A percentile compares a stretch with the other conserved stretches of the same genome.
Evolutionary conservation across 2,797 vertebrate species (phyloP).

Genomic region (Eulemur rubriventer): DNA sequence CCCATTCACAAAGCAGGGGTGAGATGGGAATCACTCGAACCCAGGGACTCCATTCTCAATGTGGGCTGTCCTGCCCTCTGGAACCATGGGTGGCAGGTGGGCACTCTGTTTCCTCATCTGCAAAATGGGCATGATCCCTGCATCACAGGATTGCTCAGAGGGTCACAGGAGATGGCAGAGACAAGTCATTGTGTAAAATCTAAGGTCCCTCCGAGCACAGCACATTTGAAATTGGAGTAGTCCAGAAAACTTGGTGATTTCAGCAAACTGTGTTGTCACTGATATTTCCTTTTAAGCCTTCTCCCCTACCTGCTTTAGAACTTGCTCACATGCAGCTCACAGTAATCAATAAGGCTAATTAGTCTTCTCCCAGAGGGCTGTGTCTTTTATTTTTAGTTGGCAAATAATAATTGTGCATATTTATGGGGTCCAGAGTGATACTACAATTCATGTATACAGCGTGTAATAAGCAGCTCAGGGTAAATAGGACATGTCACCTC

Average conservation of each 20-base stretch:
- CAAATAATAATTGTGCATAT: not conserved
- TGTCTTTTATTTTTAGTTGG: not conserved
- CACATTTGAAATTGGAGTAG: not conserved
- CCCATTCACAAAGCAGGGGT: not conserved
- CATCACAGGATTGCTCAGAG: not conserved
- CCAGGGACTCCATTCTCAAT: not conserved
- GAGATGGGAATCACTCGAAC: not conserved
- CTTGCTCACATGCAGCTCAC: not conserved
- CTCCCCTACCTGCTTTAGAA: not conserved
- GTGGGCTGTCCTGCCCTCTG: not conserved
- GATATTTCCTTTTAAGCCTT: not conserved
- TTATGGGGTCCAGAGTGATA: not conserved
- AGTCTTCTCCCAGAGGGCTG: not conserved
- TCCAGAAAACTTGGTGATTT: not conserved
- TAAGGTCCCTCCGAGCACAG: not conserved
- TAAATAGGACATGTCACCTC: not conserved
- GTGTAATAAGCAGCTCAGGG: not conserved
- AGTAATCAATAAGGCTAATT: not conserved
- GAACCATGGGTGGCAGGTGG: accelerated
- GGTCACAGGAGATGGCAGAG: not conserved
- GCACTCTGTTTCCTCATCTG: not conserved
- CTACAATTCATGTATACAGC: not conserved
- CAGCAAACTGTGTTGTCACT: not conserved
- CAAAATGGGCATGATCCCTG: not conserved
- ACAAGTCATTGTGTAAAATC: not conserved